Base-by-base conservation (phyloP, 2,888 invertebrate species). In the Sarcophaga variegata region DNA sequence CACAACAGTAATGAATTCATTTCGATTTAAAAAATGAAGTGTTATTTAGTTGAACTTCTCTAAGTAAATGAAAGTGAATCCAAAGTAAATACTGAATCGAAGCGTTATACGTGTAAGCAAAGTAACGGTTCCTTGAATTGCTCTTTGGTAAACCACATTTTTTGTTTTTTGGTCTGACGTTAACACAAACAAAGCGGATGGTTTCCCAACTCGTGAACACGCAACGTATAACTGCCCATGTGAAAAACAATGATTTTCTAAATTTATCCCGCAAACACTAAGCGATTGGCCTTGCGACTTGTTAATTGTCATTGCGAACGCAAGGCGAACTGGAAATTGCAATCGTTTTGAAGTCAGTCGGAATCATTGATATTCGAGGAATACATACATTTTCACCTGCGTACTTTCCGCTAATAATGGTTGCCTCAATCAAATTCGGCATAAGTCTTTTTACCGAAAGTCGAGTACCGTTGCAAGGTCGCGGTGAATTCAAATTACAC, bases 401-500 rank as follows among this genome's bases (percentile, higher is more conserved):
- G 79, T 79, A 84, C 74, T 84, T 84, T 90, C 25, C 25, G 25
- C 3, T 25, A 25, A 25, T 25, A 25, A 25, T 25, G 25, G 25
- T 25, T 25, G 25, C 25, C 25, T 25, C 25, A 25, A 25, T 25
- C 25, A 25, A 25, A 25, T 25, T 25, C 25, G 25, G 25, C 25
- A 25, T 25, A 25, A 25, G 25, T 25, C 25, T 25, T 25, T 25
- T 25, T 25, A 25, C 25, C 25, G 25, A 25, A 25, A 25, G 25
- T 25, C 2, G 25, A 25, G 25, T 25, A 25, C 25, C 25, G 3
- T 25, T 91, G 81, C 89, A 90, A 20, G 91, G 83, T 67, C 81
- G 86, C 62, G 89, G 90, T 83, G 72, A 89, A 75, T 90, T 89
- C 10, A 90, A 81, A 83, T 90, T 90, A 63, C 89, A n/a, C n/a